These are phyloP conservation scores for Flexamia atlantica DNA, from an alignment of 2,888 invertebrate species.

Conservation along the genomic window DNA sequence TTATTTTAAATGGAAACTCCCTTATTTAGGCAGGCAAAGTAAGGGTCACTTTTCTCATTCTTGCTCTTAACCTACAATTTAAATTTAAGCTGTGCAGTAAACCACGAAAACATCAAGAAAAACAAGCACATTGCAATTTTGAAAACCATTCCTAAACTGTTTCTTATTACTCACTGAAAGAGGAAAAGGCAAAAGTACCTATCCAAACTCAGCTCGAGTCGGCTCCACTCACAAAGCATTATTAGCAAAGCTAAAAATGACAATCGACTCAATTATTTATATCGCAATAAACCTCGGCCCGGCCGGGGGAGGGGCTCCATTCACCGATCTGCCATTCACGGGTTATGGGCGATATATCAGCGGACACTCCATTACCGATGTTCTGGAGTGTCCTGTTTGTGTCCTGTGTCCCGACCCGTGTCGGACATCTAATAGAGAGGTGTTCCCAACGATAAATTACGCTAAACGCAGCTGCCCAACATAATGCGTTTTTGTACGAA, in stretches of 20 bases:
- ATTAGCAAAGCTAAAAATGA: background rate
- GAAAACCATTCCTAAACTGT: no score
- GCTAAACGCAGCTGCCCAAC: slow-evolving; percentile 44
- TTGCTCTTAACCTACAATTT: no score
- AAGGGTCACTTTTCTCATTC: no score
- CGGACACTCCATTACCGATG: background rate
- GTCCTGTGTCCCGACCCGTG: slow-evolving; percentile 50
- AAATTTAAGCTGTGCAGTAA: no score
- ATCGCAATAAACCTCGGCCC: slow-evolving; percentile 4
- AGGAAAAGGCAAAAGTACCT: no score
- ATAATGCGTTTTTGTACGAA: slow-evolving; percentile 50
- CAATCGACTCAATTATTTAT: slow-evolving; percentile 14
- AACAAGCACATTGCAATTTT: no score
- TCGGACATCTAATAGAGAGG: slow-evolving; percentile 52
- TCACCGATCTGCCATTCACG: slow-evolving; percentile 1
- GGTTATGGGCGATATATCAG: background rate
- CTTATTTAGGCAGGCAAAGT: no score
- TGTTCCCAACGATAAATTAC: slow-evolving; percentile 48
- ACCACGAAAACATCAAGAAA: no score
- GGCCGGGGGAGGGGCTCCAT: slow-evolving; percentile 21
- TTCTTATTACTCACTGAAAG: no score
- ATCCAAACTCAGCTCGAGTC: background rate
- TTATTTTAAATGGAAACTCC: no score
- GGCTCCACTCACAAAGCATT: background rate
- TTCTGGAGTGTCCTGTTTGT: slow-evolving; percentile 1